Evolutionary conservation across 2,797 vertebrate species (phyloP).

Genomic region (Acanthis flammea): DNA sequence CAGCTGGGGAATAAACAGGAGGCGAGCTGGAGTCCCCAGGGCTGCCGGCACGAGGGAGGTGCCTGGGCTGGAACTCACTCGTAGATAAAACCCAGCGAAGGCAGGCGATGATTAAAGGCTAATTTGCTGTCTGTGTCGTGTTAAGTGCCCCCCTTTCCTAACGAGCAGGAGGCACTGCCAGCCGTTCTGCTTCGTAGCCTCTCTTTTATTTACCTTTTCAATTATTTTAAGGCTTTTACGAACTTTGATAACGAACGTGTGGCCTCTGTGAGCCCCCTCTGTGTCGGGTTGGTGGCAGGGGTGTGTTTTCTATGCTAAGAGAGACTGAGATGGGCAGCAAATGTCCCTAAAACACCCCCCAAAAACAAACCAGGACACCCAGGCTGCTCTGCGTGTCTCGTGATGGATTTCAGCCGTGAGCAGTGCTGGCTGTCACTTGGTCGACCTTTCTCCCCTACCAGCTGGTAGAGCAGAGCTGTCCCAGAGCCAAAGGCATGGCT

Average conservation of each 20-base stretch:
- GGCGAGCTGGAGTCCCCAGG: slow-evolving; percentile 32
- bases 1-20: slow-evolving; percentile 64
- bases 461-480: slow-evolving; percentile 35
- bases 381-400: not conserved
- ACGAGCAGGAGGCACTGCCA: slow-evolving; percentile 40
- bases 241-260: rapidly evolving
- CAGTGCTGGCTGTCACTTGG: not conserved
- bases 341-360: not conserved
- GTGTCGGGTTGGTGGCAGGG: rapidly evolving
- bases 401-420: not conserved
- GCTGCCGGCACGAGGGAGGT: slow-evolving; percentile 8
- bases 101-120: slow-evolving; percentile 70
- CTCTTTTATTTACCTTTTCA: slow-evolving; percentile 52
- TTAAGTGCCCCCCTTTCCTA: slow-evolving; percentile 57
- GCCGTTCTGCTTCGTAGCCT: slow-evolving; percentile 19
- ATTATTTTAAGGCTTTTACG: not conserved
- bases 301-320: not conserved
- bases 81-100: not conserved
- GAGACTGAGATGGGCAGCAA: not conserved
- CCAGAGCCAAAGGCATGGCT: not conserved
- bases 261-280: not conserved
- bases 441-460: not conserved
- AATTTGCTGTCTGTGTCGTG: slow-evolving; percentile 71
- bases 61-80: slow-evolving; percentile 31
- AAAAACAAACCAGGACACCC: no score